These are phyloP conservation scores for Tineola bisselliella DNA, from an alignment of 2,888 invertebrate species.

Conservation along the genomic window DNA sequence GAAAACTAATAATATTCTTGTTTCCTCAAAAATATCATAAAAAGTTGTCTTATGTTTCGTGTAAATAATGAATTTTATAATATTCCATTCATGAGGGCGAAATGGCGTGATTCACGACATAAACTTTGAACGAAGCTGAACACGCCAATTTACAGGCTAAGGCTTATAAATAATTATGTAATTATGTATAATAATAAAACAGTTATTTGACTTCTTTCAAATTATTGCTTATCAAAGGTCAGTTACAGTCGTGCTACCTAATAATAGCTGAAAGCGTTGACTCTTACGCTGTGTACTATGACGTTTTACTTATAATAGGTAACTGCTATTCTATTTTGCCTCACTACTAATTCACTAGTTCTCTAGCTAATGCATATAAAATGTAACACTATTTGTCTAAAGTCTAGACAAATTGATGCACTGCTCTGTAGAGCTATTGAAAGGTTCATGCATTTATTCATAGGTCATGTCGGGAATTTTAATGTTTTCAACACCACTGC, in stretches of 20 bases:
- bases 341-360: too few species aligned
- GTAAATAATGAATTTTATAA: not conserved
- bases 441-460: not conserved
- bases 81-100: slow-evolving; percentile 8
- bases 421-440: not conserved
- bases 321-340: too few species aligned
- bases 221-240: not conserved
- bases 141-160: not conserved
- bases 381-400: not conserved
- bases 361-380: too few species aligned
- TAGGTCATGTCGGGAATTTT: not conserved
- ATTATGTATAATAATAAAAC: not conserved
- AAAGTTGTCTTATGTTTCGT: not conserved
- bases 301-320: too few species aligned
- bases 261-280: too few species aligned
- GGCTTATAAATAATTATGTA: not conserved
- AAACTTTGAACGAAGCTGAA: not conserved
- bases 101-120: slow-evolving; percentile 13
- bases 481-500: not conserved
- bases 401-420: not conserved
- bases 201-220: not conserved
- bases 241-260: not conserved
- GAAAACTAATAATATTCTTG: too few species aligned
- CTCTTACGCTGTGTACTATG: too few species aligned
- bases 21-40: too few species aligned